These are phyloP conservation scores for Procapra przewalskii DNA, from an alignment of 2,113 vertebrate species.

Conservation along the genomic window DNA sequence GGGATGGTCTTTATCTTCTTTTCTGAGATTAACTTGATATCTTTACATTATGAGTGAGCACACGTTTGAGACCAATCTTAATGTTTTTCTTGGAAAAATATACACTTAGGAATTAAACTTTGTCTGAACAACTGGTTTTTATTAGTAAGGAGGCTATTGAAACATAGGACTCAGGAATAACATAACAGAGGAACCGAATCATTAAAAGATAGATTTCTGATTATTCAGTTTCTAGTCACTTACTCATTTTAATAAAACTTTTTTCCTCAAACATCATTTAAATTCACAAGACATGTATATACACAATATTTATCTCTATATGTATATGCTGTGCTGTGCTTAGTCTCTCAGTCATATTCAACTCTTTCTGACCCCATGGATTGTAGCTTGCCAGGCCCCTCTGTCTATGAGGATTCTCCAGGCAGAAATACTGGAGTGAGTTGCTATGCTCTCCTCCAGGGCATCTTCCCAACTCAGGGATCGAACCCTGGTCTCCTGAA, in stretches of 20 bases:
- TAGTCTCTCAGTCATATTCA: not conserved
- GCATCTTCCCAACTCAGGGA: not conserved
- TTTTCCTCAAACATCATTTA: not conserved
- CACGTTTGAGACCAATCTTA: not conserved
- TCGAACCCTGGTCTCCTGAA: not conserved
- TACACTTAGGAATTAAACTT: not conserved
- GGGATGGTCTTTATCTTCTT: not conserved
- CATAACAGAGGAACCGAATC: not conserved
- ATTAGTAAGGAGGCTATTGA: not conserved
- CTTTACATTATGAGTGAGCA: not conserved
- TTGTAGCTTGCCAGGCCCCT: not conserved
- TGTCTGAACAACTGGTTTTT: not conserved
- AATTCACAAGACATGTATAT: not conserved
- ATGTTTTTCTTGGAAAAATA: slow-evolving; percentile 2
- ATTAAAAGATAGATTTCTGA: not conserved
- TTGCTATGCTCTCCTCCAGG: not conserved
- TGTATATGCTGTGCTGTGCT: not conserved
- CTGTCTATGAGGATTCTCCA: not conserved
- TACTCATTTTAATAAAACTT: not conserved
- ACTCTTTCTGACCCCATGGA: not conserved
- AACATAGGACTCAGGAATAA: not conserved
- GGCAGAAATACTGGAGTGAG: not conserved
- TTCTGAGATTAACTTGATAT: not conserved
- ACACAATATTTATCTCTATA: not conserved
- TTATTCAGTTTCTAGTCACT: not conserved